Base-by-base conservation (phyloP, 2,797 vertebrate genomes). In the Melopsittacus undulatus region DNA sequence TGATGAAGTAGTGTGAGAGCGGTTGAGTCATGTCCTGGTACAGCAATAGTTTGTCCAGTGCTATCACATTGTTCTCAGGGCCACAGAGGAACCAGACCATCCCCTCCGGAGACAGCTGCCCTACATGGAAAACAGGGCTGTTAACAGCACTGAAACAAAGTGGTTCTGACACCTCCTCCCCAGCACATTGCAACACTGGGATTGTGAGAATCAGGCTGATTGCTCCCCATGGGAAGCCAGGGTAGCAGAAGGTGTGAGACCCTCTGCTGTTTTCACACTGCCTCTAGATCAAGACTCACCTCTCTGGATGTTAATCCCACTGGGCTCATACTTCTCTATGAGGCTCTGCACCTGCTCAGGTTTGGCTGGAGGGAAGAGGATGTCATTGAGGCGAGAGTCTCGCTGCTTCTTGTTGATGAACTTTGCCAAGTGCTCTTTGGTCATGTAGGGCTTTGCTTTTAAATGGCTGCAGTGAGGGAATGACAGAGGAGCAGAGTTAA, bases 361-460 rank as follows among this genome's bases (percentile, higher is more conserved):
- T 61, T 98, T 98, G 38, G 98, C 97, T 9, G 98, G 98, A 0
- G 99, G 99, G 92, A 98, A 99, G 48, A 99, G 98, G 91, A 99
- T 97, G 90, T 99, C 98, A 13, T 99, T 99, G 74, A 99, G 99
- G 52, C 99, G 98, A 5, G 98, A 98, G 96, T 99, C 99, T 2
- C 99, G 98, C 96, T 99, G 99, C 70, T 99, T 99, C 97, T 99
- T 98, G 74, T 99, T 99, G 95, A 99, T 98, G 88, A 99, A 99
- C 96, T 99, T 99, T 51, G 98, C 98, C 97, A 99, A 97, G 91
- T 99, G 98, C 26, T 99, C 99, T 94, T 99, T 99, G 4, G 99
- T 99, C 99, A 99, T 99, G 97, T 98, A 99, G 45, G 99, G 99
- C 96, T 99, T 99, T 83, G 98, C 98, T 97, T 98, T 98, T 13